These are phyloP conservation scores for Papilio aristodemus DNA, from an alignment of 1,140 invertebrate genomes.

Conservation along the genomic window DNA sequence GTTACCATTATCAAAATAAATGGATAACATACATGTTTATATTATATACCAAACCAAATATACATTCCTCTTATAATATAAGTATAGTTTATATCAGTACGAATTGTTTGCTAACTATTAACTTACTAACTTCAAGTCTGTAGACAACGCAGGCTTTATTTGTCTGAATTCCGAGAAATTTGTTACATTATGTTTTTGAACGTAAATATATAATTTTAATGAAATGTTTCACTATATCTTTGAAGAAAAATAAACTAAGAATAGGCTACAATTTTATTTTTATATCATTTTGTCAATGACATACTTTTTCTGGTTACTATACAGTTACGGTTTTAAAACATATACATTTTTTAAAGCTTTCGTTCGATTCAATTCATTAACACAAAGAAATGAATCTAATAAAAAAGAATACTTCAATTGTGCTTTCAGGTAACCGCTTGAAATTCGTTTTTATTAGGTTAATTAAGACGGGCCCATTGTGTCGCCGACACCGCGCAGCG, in stretches of 20 bases:
- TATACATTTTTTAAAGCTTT: no score
- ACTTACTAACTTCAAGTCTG: not conserved
- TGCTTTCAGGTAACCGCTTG: conserved; percentile 45
- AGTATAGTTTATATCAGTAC: not conserved
- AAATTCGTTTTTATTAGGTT: conserved; percentile 72
- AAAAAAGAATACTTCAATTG: not conserved
- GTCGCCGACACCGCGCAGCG: conserved; percentile 38
- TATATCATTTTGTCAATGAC: no score
- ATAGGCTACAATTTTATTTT: no score
- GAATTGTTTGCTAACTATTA: not conserved
- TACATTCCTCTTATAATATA: not conserved
- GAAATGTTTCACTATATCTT: no score
- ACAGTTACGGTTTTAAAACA: no score
- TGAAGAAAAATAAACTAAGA: no score
- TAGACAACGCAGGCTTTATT: conserved; percentile 3
- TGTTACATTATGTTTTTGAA: not conserved
- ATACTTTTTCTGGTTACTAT: no score
- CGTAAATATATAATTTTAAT: no score
- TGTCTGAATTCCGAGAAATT: not conserved
- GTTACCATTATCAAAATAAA: no score
- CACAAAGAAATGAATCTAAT: not conserved
- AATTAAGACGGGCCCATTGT: conserved; percentile 67
- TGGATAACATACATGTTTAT: no score
- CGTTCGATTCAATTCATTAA: not conserved
- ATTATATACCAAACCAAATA: not conserved